These are phyloP conservation scores for Laothoe populi DNA, from an alignment of 2,888 invertebrate species.

Conservation along the genomic window DNA sequence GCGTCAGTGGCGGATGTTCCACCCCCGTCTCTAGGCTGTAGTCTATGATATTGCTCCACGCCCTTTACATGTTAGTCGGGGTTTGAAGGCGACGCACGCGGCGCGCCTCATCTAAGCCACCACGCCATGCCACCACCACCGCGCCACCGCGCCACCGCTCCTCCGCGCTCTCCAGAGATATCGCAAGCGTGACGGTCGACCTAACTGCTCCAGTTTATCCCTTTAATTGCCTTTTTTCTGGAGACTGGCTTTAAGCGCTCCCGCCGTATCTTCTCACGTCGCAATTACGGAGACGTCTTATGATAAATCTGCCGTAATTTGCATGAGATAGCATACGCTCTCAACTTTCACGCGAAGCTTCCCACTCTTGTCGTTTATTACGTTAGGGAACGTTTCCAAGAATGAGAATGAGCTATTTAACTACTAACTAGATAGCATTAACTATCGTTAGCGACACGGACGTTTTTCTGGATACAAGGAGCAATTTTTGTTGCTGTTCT, in stretches of 20 bases:
- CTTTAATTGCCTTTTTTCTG: slow-evolving; percentile 84
- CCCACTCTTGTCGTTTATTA: slow-evolving; percentile 83
- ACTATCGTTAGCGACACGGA: slow-evolving; percentile 62
- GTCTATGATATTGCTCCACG: slow-evolving; percentile 84
- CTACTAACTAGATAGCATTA: slow-evolving; percentile 75
- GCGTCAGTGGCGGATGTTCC: slow-evolving; percentile 80
- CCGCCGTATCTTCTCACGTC: slow-evolving; percentile 84
- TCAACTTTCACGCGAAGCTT: slow-evolving; percentile 83
- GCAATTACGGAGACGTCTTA: slow-evolving; percentile 84
- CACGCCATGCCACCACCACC: slow-evolving; percentile 42
- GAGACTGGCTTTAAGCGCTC: slow-evolving; percentile 76
- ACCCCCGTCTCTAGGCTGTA: slow-evolving; percentile 76
- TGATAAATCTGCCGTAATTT: slow-evolving; percentile 85
- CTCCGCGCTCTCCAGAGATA: slow-evolving; percentile 61
- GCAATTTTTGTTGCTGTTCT: slow-evolving; percentile 47
- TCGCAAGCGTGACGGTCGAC: slow-evolving; percentile 75
- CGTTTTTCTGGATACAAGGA: slow-evolving; percentile 47
- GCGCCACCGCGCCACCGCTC: slow-evolving; percentile 38
- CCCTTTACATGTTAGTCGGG: slow-evolving; percentile 81
- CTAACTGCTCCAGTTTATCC: slow-evolving; percentile 82
- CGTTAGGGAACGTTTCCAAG: slow-evolving; percentile 81
- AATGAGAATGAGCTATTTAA: slow-evolving; percentile 83
- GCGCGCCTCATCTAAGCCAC: slow-evolving; percentile 35
- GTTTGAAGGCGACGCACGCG: slow-evolving; percentile 66
- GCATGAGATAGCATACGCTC: slow-evolving; percentile 85